phyloP scores from a whole-genome alignment of 2,113 vertebrate species.

The Odocoileus virginianus region DNA sequence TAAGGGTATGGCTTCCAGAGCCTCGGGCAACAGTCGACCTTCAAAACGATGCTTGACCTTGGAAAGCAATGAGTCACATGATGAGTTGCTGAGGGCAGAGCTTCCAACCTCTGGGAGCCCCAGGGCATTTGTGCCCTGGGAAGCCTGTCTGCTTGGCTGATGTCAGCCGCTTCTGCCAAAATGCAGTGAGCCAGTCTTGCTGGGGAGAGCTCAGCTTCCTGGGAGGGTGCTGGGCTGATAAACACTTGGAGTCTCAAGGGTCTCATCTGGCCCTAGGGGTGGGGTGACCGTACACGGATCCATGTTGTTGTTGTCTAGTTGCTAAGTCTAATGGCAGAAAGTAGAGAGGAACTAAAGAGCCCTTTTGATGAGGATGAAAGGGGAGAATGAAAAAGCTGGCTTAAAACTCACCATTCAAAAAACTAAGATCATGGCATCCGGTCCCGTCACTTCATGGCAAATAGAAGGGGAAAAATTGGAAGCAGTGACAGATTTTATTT shows the following conservation, averaged over 20 bases:
- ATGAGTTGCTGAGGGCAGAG: background rate
- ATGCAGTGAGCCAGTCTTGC: background rate
- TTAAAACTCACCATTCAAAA: background rate
- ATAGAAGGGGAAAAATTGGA: background rate
- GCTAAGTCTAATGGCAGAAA: background rate
- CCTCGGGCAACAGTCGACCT: background rate
- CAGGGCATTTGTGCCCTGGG: background rate
- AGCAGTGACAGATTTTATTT: background rate
- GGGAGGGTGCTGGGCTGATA: background rate
- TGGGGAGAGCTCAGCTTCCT: background rate
- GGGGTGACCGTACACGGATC: background rate
- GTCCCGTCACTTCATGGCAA: background rate
- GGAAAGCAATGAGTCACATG: slow-evolving; percentile 42
- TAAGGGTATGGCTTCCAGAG: background rate
- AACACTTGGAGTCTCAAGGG: too few relatives aligned
- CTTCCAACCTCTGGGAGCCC: background rate
- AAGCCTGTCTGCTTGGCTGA: background rate
- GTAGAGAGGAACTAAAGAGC: background rate
- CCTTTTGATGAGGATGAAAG: background rate
- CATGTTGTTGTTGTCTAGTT: background rate
- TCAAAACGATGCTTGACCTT: background rate
- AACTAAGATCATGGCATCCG: background rate
- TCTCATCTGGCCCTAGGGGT: background rate
- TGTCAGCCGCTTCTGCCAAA: background rate
- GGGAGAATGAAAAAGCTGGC: background rate